Conservation (phyloP, 2,888 invertebrate genomes). For the Rutpela maculata region DNA sequence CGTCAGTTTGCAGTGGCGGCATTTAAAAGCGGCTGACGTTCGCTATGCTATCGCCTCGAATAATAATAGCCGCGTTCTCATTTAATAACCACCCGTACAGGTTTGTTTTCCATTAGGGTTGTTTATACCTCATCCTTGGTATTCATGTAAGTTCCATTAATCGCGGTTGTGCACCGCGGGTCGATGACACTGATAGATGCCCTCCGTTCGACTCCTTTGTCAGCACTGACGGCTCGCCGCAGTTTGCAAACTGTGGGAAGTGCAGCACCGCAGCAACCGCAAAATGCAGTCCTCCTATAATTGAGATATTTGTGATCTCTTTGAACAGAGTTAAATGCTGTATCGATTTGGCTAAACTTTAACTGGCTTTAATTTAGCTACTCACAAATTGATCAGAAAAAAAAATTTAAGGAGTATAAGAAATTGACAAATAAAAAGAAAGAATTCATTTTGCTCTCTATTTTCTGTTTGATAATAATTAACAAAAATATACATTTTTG, state of each 20-base stretch:
- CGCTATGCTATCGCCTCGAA: constrained; percentile 55
- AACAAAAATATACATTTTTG: no score
- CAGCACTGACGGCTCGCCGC: constrained; percentile 59
- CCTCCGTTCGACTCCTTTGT: constrained; percentile 63
- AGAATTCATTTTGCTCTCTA: no score
- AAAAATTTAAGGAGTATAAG: no score
- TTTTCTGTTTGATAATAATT: no score
- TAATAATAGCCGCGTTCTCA: constrained; percentile 60
- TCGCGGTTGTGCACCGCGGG: constrained; percentile 66
- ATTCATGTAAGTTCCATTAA: constrained; percentile 71
- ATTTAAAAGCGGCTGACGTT: constrained; percentile 58
- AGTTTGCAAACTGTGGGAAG: constrained; percentile 42
- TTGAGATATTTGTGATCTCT: not conserved
- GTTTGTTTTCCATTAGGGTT: constrained; percentile 69
- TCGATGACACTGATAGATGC: constrained; percentile 69
- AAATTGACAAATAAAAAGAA: no score
- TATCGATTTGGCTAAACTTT: not conserved
- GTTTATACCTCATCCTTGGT: constrained; percentile 69
- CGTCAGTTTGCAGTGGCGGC: constrained; percentile 53
- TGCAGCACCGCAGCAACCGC: constrained; percentile 36
- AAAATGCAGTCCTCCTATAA: not conserved
- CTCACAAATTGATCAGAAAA: no score
- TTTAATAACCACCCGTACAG: constrained; percentile 64
- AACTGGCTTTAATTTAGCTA: no score
- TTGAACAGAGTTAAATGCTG: not conserved